phyloP scores from a whole-genome alignment of 2,888 invertebrate species.

The Erebia palarica region DNA sequence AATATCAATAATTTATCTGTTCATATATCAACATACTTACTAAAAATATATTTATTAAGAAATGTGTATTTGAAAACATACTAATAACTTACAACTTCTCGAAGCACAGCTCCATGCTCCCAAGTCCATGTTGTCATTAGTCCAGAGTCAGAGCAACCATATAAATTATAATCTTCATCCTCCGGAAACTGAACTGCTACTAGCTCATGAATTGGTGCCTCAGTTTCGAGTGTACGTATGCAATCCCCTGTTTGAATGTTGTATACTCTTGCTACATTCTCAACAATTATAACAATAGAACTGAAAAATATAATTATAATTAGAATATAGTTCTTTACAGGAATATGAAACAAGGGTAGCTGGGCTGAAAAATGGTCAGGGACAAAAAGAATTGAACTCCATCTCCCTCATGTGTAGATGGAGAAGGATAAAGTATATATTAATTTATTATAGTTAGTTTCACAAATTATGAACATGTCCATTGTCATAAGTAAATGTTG shows the following conservation, averaged over 20 bases:
- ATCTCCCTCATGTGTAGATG: too few relatives aligned
- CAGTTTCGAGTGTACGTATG: slow-evolving; percentile 68
- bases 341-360: too few relatives aligned
- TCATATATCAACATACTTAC: too few relatives aligned
- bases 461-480: too few relatives aligned
- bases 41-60: too few relatives aligned
- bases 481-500: too few relatives aligned
- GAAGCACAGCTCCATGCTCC: slow-evolving; percentile 74
- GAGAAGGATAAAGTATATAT: too few relatives aligned
- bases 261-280: slow-evolving; percentile 71
- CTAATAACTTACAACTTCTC: slow-evolving; percentile 63
- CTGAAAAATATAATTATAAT: slow-evolving; percentile 48
- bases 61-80: background rate
- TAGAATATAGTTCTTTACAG: too few relatives aligned
- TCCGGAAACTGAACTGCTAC: slow-evolving; percentile 67
- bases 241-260: slow-evolving; percentile 73
- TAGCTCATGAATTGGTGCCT: slow-evolving; percentile 57
- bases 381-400: too few relatives aligned
- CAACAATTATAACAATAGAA: slow-evolving; percentile 69
- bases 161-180: slow-evolving; percentile 70
- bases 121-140: slow-evolving; percentile 73
- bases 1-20: too few relatives aligned
- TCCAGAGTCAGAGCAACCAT: slow-evolving; percentile 69
- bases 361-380: too few relatives aligned
- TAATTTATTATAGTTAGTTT: too few relatives aligned